Evolutionary conservation across 2,797 vertebrate species (phyloP).

Genomic region (Xerus rutilus): DNA sequence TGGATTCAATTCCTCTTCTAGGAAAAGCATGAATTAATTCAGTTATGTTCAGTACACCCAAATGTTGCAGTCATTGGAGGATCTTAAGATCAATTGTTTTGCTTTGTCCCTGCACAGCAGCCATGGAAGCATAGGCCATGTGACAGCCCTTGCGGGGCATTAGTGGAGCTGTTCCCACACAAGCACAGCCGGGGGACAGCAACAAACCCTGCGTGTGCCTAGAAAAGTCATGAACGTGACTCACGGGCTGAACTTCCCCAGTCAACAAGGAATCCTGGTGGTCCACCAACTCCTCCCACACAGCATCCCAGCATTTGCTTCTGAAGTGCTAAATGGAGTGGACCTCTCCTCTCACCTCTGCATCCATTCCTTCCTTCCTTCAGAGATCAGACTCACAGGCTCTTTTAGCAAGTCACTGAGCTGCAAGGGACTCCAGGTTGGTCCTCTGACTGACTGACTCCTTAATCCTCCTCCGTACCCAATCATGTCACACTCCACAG

Average conservation of each 20-base stretch:
- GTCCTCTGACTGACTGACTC: not conserved
- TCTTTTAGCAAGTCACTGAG: not conserved
- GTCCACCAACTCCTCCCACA: not conserved
- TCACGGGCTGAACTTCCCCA: not conserved
- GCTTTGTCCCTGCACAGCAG: not conserved
- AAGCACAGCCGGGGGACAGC: not conserved
- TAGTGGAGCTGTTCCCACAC: not conserved
- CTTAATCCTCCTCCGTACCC: too few species aligned
- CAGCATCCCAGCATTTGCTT: rapidly evolving
- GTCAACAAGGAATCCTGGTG: not conserved
- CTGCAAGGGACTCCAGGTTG: not conserved
- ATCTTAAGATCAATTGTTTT: slow-evolving; percentile 14
- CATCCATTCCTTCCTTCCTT: not conserved
- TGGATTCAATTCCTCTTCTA: not conserved
- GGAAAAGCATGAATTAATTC: slow-evolving; percentile 50
- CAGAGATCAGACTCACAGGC: rapidly evolving
- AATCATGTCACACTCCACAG: rapidly evolving
- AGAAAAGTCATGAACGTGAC: not conserved
- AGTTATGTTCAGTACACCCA: slow-evolving; percentile 24
- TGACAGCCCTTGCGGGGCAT: rapidly evolving
- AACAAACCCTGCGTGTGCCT: not conserved
- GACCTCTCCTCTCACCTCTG: not conserved
- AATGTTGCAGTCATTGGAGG: not conserved
- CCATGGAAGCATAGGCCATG: not conserved
- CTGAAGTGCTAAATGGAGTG: not conserved